A percentile compares a stretch with the other conserved stretches of the same genome.
phyloP scores from a whole-genome alignment of 2,888 invertebrate genomes.

The Phyto melanocephala region DNA sequence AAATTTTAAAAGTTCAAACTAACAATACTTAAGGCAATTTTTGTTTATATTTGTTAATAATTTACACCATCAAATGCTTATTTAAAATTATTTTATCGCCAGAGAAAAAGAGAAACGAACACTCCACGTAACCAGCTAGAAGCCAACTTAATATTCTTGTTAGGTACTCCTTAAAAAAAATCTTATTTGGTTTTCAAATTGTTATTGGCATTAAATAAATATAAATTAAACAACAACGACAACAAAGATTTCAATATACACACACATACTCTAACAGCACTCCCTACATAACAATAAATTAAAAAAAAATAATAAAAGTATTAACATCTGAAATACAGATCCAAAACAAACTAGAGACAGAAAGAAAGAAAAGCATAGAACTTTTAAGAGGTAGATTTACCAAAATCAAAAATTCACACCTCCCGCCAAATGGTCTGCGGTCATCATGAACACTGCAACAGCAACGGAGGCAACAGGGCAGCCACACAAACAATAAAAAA shows the following conservation, averaged over 20 bases:
- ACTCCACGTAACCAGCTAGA: constrained; percentile 9
- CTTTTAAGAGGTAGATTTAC: neutral
- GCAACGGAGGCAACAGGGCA: constrained; percentile 1
- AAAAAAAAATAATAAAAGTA: neutral
- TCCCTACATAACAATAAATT: constrained; percentile 39
- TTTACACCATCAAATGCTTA: constrained; percentile 3
- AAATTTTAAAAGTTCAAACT: constrained; percentile 51
- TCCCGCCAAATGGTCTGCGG: constrained; percentile 27
- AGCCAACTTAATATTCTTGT: neutral
- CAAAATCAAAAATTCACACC: constrained; percentile 62
- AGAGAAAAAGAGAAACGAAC: neutral
- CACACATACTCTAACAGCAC: constrained; percentile 15
- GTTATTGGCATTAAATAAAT: constrained; percentile 58
- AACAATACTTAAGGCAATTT: constrained; percentile 35
- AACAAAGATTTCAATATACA: constrained; percentile 16
- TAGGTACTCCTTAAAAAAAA: neutral
- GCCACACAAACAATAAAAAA: constrained; percentile 18
- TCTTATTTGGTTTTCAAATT: constrained; percentile 33
- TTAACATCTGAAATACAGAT: neutral
- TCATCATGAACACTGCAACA: constrained; percentile 8
- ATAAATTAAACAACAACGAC: constrained; percentile 42
- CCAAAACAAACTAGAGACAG: neutral
- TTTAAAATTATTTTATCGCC: constrained; percentile 19
- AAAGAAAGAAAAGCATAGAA: neutral
- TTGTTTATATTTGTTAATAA: constrained; percentile 7